These are phyloP conservation scores for Operophtera brumata DNA, from an alignment of 2,888 invertebrate genomes.

Conservation along the genomic window DNA sequence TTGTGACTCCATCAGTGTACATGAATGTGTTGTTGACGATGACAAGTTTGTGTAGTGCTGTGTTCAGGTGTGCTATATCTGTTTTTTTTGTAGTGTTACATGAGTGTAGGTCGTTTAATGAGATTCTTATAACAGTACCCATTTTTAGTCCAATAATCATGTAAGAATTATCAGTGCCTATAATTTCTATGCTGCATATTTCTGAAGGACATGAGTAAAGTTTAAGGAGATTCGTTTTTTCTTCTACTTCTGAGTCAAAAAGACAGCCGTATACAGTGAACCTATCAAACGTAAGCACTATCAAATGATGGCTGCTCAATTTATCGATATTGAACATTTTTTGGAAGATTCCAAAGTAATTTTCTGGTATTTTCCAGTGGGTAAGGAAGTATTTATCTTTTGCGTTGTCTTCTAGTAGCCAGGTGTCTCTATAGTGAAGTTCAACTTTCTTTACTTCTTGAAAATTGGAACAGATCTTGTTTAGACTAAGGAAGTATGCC, in stretches of 20 bases:
- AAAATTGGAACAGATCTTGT: constrained; percentile 52
- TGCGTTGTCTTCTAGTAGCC: constrained; percentile 26
- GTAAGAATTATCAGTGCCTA: constrained; percentile 33
- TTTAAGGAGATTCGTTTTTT: constrained; percentile 41
- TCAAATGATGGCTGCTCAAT: constrained; percentile 30
- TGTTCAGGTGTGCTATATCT: constrained; percentile 56
- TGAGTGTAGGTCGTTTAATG: constrained; percentile 33
- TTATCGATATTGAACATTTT: constrained; percentile 34
- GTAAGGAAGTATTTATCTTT: constrained; percentile 41
- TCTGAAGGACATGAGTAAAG: constrained; percentile 58
- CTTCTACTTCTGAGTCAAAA: constrained; percentile 38
- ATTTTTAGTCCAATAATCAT: constrained; percentile 53
- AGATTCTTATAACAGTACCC: constrained; percentile 56
- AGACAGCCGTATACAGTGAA: constrained; percentile 48
- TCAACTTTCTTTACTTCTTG: constrained; percentile 38
- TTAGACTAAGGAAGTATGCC: constrained; percentile 44
- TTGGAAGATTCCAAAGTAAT: constrained; percentile 32
- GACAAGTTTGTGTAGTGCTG: constrained; percentile 51
- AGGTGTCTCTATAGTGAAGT: constrained; percentile 31
- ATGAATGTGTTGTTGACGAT: constrained; percentile 44
- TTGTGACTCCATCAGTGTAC: constrained; percentile 59
- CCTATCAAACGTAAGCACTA: constrained; percentile 52
- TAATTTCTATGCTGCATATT: constrained; percentile 51
- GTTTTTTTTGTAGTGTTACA: constrained; percentile 23
- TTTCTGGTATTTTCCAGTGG: constrained; percentile 29